phyloP scores from a whole-genome alignment of 2,797 vertebrate species.

The Gouania willdenowi region DNA sequence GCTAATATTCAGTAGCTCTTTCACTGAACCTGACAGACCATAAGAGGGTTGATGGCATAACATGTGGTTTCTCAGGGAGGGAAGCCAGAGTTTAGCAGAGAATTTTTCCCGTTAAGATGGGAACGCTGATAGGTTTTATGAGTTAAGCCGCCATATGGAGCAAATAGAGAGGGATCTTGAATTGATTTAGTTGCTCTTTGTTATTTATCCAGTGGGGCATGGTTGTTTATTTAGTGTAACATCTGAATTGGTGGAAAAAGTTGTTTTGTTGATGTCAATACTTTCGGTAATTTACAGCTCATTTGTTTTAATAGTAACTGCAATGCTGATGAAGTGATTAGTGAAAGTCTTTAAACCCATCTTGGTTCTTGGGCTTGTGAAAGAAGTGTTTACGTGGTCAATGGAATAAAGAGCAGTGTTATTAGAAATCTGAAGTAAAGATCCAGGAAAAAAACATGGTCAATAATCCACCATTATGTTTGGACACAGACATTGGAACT shows the following conservation, averaged over 20 bases:
- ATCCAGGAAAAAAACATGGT: too few relatives aligned
- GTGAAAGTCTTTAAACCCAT: too few relatives aligned
- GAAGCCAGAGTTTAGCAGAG: slow-evolving; percentile 49
- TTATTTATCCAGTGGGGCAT: slow-evolving; percentile 46
- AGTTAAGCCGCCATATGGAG: slow-evolving; percentile 66
- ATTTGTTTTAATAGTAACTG: too few relatives aligned
- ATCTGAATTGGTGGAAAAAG: slow-evolving; percentile 25
- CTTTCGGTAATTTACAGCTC: too few relatives aligned
- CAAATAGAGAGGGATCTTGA: slow-evolving; percentile 58
- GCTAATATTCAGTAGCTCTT: slow-evolving; percentile 58
- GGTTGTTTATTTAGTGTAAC: slow-evolving; percentile 50
- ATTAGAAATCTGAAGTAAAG: too few relatives aligned
- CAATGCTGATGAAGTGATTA: too few relatives aligned
- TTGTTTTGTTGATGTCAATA: too few relatives aligned
- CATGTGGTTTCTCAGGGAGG: slow-evolving; percentile 51
- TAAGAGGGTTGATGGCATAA: slow-evolving; percentile 46
- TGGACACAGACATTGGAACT: too few relatives aligned
- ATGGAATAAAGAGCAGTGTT: too few relatives aligned
- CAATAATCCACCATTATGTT: too few relatives aligned
- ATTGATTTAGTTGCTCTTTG: slow-evolving; percentile 59
- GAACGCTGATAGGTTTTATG: slow-evolving; percentile 55
- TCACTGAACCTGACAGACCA: slow-evolving; percentile 41
- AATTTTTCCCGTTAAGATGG: slow-evolving; percentile 61
- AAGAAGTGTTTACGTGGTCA: too few relatives aligned
- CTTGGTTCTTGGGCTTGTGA: too few relatives aligned